Base-by-base conservation (phyloP, 2,113 vertebrate genomes). In the Actenoides hombroni region DNA sequence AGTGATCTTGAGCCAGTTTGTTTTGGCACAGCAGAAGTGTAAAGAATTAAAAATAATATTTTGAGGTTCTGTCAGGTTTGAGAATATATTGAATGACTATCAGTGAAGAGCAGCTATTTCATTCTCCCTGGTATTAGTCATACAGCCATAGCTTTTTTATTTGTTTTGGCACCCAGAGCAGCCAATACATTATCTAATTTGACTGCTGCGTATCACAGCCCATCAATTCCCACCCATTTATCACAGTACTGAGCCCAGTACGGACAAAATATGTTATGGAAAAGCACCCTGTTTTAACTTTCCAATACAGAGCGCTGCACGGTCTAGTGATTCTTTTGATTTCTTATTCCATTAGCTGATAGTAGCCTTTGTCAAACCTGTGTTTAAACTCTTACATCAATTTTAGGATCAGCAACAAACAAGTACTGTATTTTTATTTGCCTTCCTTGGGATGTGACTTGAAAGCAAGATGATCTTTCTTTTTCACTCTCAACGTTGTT, bases 101-200 rank as follows among this genome's bases (percentile, higher is more conserved):
- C 31, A 40, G 37, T 46, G 54, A 77, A 67, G 54, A 83, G 37
- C 35, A 57, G 46, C 46, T 39, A 10, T 67, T 88, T 83, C 12
- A 25, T 86, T 92, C 42, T 93, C 1, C 54, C 33, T 77, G 53
- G 46, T 54, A 16, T 86, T 88, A 86, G 88, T 90, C 90, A 86
- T 31, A 21, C 16, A 56, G 48, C 33, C 28, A 3, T 7, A 53
- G 84, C 53, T 46, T 42, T 54, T 42, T 33, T 33, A 35, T 89
- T 88, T 74, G 31, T 25, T 75, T 56, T 91, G 93, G 93, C 91
- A 92, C 37, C 24, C 63, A 28, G 37, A 61, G 77, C 61, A 68
- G 86, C 74, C 86, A 44, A 11, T 89, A 10, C 81, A 29, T 88
- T 78, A 31, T 79, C 61, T 75, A 33, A 63, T 81, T 57, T 56